These are phyloP conservation scores for Atlantisia rogersi DNA, from an alignment of 2,113 vertebrate genomes.

Conservation along the genomic window DNA sequence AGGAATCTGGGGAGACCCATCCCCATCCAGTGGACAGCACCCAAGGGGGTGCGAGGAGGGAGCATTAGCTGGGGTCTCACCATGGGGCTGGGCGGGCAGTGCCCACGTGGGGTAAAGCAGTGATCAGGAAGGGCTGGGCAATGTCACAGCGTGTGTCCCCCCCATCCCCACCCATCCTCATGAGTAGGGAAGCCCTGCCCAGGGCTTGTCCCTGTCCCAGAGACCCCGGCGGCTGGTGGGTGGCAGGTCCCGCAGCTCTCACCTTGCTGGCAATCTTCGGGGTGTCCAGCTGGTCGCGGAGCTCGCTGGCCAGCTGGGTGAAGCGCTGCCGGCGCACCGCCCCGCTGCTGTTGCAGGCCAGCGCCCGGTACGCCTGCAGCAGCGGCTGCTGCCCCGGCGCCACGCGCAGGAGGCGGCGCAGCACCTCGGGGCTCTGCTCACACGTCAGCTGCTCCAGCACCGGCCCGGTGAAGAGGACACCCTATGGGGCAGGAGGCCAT, in stretches of 20 bases:
- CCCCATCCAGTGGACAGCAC: not conserved
- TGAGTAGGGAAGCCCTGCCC: not conserved
- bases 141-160: not conserved
- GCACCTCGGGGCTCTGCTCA: conserved; percentile 55
- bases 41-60: not conserved
- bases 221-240: not conserved
- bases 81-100: not conserved
- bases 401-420: conserved; percentile 77
- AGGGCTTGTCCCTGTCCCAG: not conserved
- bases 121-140: not conserved
- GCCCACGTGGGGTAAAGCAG: not conserved
- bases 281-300: conserved; percentile 85
- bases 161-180: not conserved
- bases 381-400: conserved; percentile 69
- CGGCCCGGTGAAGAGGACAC: conserved; percentile 78
- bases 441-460: conserved; percentile 87
- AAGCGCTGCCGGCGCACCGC: conserved; percentile 76
- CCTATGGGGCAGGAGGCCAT: conserved; percentile 55
- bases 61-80: not conserved
- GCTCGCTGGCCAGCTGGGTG: conserved; percentile 79
- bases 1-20: not conserved
- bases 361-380: conserved; percentile 73
- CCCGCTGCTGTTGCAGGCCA: conserved; percentile 75
- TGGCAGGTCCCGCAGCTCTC: not conserved
- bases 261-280: conserved; percentile 82